Evolutionary conservation across 2,113 vertebrate genomes (phyloP).

Genomic region (Corvus cornix): DNA sequence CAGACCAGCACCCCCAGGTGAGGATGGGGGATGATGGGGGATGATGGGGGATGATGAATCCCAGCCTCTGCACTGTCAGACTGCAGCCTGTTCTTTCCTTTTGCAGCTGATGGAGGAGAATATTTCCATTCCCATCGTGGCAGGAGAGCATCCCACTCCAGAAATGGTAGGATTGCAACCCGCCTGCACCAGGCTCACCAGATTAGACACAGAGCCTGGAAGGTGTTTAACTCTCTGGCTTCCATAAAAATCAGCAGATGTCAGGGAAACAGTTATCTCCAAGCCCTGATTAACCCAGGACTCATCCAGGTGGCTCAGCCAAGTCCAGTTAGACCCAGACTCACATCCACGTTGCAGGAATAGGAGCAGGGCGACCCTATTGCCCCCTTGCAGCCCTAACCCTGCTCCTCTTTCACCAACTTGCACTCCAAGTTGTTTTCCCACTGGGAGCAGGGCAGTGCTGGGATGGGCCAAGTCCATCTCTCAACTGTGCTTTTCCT

Average conservation of each 20-base stretch:
- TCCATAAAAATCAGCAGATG: background rate
- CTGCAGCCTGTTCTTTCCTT: background rate
- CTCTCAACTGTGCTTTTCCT: background rate
- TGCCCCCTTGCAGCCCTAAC: background rate
- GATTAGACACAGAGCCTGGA: background rate
- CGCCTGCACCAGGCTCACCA: background rate
- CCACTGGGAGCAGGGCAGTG: background rate
- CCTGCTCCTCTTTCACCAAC: background rate
- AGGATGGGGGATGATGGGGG: background rate
- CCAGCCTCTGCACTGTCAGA: fast-evolving
- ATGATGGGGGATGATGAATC: background rate
- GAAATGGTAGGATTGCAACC: background rate
- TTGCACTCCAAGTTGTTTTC: background rate
- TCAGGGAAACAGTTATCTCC: background rate
- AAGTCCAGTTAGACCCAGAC: background rate
- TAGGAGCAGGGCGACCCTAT: background rate
- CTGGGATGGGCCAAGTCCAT: background rate
- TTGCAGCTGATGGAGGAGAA: background rate
- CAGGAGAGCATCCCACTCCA: background rate
- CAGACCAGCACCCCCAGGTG: background rate
- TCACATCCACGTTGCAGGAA: background rate
- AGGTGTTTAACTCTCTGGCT: background rate
- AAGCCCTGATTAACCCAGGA: background rate
- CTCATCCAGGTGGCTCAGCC: background rate
- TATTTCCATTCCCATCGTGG: background rate